These are phyloP conservation scores for Amphipyra berbera DNA, from an alignment of 2,888 invertebrate species.

Conservation along the genomic window DNA sequence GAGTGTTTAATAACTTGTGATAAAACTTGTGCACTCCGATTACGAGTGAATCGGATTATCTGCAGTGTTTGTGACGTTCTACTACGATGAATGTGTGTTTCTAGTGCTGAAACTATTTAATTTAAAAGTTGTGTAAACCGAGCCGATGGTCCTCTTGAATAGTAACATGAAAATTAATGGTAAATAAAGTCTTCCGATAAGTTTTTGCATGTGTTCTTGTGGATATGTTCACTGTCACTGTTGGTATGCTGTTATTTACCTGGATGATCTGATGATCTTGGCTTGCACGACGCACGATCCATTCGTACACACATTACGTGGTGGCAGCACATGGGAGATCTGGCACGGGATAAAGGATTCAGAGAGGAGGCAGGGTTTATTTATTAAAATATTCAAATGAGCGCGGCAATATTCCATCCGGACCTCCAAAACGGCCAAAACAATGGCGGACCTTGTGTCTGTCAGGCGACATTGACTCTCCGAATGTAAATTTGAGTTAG, in stretches of 20 bases:
- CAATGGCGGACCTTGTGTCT: conserved; percentile 85
- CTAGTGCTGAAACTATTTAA: conserved; percentile 71
- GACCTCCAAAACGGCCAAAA: conserved; percentile 86
- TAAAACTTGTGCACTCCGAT: conserved; percentile 77
- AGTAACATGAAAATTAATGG: conserved; percentile 89
- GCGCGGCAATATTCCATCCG: conserved; percentile 75
- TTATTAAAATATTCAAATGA: conserved; percentile 81
- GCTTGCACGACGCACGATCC: conserved; percentile 85
- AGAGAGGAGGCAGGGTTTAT: conserved; percentile 60
- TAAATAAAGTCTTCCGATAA: conserved; percentile 76
- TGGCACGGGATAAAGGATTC: conserved; percentile 58
- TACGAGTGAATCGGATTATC: conserved; percentile 78
- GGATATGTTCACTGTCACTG: conserved; percentile 73
- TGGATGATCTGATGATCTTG: conserved; percentile 84
- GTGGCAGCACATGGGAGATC: conserved; percentile 69
- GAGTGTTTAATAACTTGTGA: conserved; percentile 75
- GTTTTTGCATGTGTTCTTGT: conserved; percentile 79
- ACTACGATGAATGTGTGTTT: conserved; percentile 75
- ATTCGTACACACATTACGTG: conserved; percentile 62
- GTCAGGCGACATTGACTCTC: conserved; percentile 85
- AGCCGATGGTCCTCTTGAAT: conserved; percentile 88
- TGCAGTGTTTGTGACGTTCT: conserved; percentile 85
- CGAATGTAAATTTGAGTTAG: conserved; percentile 85
- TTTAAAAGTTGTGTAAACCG: conserved; percentile 72
- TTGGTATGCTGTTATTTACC: conserved; percentile 75